Base-by-base conservation (phyloP, 2,888 invertebrate genomes). In the Ephialtes manifestator region DNA sequence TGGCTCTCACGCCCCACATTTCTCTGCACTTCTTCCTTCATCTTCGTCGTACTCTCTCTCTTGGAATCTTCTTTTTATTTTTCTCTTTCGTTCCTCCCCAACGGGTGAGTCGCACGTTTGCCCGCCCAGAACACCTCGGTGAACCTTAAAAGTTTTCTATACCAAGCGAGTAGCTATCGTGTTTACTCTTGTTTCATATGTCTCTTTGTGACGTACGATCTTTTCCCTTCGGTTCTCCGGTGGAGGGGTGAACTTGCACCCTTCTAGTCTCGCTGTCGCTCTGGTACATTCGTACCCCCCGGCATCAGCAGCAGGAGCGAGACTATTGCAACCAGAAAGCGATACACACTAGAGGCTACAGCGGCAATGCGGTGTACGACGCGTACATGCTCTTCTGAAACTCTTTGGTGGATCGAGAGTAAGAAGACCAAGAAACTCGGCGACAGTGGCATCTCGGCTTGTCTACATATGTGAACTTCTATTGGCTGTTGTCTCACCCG, bases 171-270 rank as follows among this genome's bases (percentile, higher is more conserved):
- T 81, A 81, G 80, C 80, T 81, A 74, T 81, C 80, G 80, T 53
- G 80, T 81, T 81, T 81, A 81, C 76, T 76, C 83, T 79, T 55
- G 65, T 71, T 75, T 76, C 55, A 70, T 55, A 75, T 70, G 43
- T 80, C 80, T 72, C 80, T 80, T 60, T 76, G 80, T 81, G 80
- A 81, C 80, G 74, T 81, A 81, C 80, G 80, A 74, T 81, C 80
- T 74, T 72, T 72, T 46, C 79, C 65, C 63, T 65, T 81, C 74
- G 74, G 28, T 46, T 67, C 46, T 81, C 74, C 53, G 51, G 63
- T 20, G 35, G 13, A 46, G 39, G 39, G 15, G 20, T 18, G n/a
- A 63, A 35, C 63, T 35, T n/a, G 4, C 28, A 11, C 28, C 13
- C 60, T 24, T 72, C 74, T 31, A 51, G 48, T 63, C 18, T 48